These are phyloP conservation scores for Strix uralensis DNA, from an alignment of 2,113 vertebrate genomes.

Conservation along the genomic window DNA sequence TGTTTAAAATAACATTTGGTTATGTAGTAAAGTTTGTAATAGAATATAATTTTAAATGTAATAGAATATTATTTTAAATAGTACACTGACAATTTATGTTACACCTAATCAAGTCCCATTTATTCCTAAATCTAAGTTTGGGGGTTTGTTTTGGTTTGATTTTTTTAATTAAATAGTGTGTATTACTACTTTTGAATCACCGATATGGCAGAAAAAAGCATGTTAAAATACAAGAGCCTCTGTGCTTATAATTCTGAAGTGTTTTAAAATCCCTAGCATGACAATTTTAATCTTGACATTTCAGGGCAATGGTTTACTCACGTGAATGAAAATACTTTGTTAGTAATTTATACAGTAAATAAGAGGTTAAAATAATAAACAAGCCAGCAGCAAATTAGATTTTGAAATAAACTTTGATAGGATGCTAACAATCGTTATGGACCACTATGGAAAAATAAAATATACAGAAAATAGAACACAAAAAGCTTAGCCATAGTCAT, in stretches of 20 bases:
- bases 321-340: conserved; percentile 54
- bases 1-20: background rate
- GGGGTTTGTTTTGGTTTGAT: background rate
- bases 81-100: background rate
- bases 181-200: background rate
- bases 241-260: background rate
- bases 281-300: conserved; percentile 8
- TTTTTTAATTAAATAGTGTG: background rate
- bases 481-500: conserved; percentile 45
- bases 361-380: conserved; percentile 62
- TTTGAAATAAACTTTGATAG: conserved; percentile 44
- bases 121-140: background rate
- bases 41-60: background rate
- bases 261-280: background rate
- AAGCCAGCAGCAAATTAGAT: conserved; percentile 59
- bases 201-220: background rate
- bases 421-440: conserved; percentile 27
- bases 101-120: background rate
- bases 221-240: background rate
- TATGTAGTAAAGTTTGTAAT: background rate
- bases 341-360: conserved; percentile 59
- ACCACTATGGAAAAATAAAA: conserved; percentile 56
- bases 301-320: background rate
- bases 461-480: conserved; percentile 50
- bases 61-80: background rate